Evolutionary conservation across 1,140 invertebrate genomes (phyloP).

Genomic region (Drosophila bocki): DNA sequence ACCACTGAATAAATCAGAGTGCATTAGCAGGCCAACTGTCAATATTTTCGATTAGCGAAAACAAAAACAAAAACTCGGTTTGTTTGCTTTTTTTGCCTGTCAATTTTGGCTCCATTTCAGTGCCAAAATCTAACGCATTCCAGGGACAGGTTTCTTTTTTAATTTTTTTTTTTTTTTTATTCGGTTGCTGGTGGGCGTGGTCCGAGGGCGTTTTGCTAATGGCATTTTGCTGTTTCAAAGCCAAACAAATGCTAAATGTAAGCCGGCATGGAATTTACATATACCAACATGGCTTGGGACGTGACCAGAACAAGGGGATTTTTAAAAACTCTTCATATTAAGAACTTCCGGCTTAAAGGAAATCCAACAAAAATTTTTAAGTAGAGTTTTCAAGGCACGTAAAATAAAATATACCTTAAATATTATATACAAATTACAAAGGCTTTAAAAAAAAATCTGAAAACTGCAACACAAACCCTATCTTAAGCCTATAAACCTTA

Average conservation of each 20-base stretch:
- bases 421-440: too few species aligned
- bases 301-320: conserved; percentile 32
- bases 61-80: conserved; percentile 22
- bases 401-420: background rate
- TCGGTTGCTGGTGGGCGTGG: conserved; percentile 22
- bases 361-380: background rate
- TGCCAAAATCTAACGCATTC: conserved; percentile 40
- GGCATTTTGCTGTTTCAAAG: conserved; percentile 63
- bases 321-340: conserved; percentile 9
- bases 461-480: background rate
- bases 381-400: background rate
- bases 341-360: conserved; percentile 17
- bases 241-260: conserved; percentile 40
- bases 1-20: conserved; percentile 15
- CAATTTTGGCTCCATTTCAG: conserved; percentile 53
- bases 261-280: conserved; percentile 22
- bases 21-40: conserved; percentile 68
- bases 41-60: conserved; percentile 62
- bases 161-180: background rate
- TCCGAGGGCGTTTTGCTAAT: conserved; percentile 59
- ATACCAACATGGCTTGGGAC: conserved; percentile 13
- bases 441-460: background rate
- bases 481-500: background rate
- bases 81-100: conserved; percentile 45
- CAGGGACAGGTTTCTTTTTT: conserved; percentile 26